These are phyloP conservation scores for Chrysopilus asiliformis DNA, from an alignment of 2,888 invertebrate species.

Conservation along the genomic window DNA sequence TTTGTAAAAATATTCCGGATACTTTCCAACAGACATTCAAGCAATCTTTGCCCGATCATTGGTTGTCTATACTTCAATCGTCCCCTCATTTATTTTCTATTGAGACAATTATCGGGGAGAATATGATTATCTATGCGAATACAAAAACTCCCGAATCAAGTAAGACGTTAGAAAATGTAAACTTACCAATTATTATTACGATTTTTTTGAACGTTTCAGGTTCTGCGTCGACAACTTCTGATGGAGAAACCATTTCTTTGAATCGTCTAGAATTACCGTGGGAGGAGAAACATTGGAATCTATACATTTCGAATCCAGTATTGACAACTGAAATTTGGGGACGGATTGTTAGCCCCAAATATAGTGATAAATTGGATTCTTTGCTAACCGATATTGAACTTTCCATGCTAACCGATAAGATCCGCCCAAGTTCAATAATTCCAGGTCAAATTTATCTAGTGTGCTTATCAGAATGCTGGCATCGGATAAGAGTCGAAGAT, in stretches of 20 bases:
- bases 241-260: constrained; percentile 10
- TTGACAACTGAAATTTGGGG: constrained; percentile 53
- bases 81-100: constrained; percentile 39
- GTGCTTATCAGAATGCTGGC: constrained; percentile 41
- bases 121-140: constrained; percentile 28
- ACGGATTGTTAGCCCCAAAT: constrained; percentile 48
- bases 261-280: constrained; percentile 23
- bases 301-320: constrained; percentile 46
- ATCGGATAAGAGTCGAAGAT: constrained; percentile 41
- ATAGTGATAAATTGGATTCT: constrained; percentile 43
- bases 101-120: constrained; percentile 23
- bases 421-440: constrained; percentile 20
- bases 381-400: constrained; percentile 40
- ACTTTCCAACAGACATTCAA: constrained; percentile 45
- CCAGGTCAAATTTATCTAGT: constrained; percentile 31
- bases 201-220: constrained; percentile 4
- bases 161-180: constrained; percentile 1
- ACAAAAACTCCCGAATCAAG: constrained; percentile 17
- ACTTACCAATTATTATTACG: no score
- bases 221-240: constrained; percentile 8
- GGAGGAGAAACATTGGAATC: constrained; percentile 38
- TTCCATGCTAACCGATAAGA: constrained; percentile 25
- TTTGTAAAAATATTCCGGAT: constrained; percentile 43
- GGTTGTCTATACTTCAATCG: constrained; percentile 49
- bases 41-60: constrained; percentile 54